These are phyloP conservation scores for Sinotaia quadrata DNA, from an alignment of 2,888 invertebrate genomes.

Conservation along the genomic window DNA sequence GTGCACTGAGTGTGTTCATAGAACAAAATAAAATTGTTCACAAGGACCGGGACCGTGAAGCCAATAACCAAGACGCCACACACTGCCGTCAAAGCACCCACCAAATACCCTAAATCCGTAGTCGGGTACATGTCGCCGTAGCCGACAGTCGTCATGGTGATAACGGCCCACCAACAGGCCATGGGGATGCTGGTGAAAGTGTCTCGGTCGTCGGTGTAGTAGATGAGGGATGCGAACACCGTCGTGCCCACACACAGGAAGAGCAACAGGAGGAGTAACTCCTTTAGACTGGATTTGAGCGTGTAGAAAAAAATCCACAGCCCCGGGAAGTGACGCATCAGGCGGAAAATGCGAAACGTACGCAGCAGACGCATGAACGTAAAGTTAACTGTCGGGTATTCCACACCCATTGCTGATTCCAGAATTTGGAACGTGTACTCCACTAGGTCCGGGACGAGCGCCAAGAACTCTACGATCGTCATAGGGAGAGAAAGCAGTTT, in stretches of 20 bases:
- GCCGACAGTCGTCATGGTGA: slow-evolving; percentile 60
- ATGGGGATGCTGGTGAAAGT: slow-evolving; percentile 48
- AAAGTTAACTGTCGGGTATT: too few relatives aligned
- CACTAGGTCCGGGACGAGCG: slow-evolving; percentile 45
- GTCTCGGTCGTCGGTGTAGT: slow-evolving; percentile 45
- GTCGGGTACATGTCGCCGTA: slow-evolving; percentile 53
- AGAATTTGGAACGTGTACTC: slow-evolving; percentile 30
- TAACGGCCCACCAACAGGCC: slow-evolving; percentile 53
- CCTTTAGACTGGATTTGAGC: slow-evolving; percentile 51
- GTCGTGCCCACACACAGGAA: slow-evolving; percentile 54
- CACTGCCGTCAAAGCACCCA: slow-evolving; percentile 59
- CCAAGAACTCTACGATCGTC: slow-evolving; percentile 46
- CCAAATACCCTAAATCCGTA: slow-evolving; percentile 46
- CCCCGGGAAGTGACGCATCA: slow-evolving; percentile 50
- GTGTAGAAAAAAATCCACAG: slow-evolving; percentile 56
- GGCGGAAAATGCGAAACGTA: slow-evolving; percentile 48
- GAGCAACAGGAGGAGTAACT: slow-evolving; percentile 49
- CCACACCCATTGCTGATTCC: slow-evolving; percentile 21
- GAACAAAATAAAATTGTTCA: slow-evolving; percentile 67
- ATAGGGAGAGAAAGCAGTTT: slow-evolving; percentile 37
- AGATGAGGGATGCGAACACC: slow-evolving; percentile 53
- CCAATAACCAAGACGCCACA: slow-evolving; percentile 62
- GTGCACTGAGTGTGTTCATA: slow-evolving; percentile 59
- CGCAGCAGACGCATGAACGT: slow-evolving; percentile 43
- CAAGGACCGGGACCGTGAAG: slow-evolving; percentile 65